Base-by-base conservation (phyloP, 30 jellyfish, hydroid and myxozoan species). In the Hydractinia echinata region DNA sequence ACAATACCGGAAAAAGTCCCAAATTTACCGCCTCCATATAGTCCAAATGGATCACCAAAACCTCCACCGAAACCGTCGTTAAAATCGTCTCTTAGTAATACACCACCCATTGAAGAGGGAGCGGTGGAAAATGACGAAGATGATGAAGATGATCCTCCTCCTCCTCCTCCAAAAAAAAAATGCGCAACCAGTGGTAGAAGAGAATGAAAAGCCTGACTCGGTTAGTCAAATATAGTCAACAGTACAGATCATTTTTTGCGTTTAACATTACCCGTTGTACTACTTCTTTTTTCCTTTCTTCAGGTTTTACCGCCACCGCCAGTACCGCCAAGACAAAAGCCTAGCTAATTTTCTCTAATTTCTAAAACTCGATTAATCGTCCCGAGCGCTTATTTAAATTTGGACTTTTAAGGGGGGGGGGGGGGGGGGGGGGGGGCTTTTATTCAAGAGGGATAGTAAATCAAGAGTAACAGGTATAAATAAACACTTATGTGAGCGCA, bases 281-380 rank as follows among this genome's bases (percentile, higher is more conserved):
- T 30, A 30, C 44, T 30, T 30, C 44, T 30, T 30, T 30, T 30
- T 30, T 30, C 44, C 44, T 30, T 30, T 30, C 44, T 30, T 30
- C 44, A 30, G 44, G 44, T 30, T 30, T 30, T 30, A 30, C 54
- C 81, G 61, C 81, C 85, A 10, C 85, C 85, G 30, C 85, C 85
- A 14, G 76, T 77, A 11, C 85, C 85, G 76, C 85, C 85, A 7
- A 76, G 85, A 77, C 30, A 56, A 16, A 72, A 72, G 52, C 7
- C 10, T 0, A 8, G 10, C 21, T 8, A 66, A 30, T 30, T 30
- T 30, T 30, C 44, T 30, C 2, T 30, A 30, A 30, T 2, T 30
- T 30, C 2, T 30, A 30, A 30, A 30, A 30, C 44, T 30, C 44
- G 44, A 30, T 30, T 30, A 30, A 30, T 30, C 44, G 44, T 30